Base-by-base conservation (phyloP, 92 coral and sea anemone genomes). In the Micromussa lordhowensis region DNA sequence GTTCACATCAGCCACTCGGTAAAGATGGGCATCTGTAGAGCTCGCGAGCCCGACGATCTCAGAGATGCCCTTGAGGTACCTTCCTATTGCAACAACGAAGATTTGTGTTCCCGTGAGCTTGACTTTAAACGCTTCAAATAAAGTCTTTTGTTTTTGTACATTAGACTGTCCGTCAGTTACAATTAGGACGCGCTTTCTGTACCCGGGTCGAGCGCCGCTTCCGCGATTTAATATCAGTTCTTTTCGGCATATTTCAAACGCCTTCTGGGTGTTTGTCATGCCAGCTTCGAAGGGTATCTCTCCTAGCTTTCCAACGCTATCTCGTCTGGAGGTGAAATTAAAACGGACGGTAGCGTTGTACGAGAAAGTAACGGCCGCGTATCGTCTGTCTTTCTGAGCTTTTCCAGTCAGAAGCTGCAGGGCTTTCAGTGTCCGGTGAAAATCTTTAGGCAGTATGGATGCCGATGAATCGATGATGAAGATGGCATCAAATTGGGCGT, bases 151-250 rank as follows among this genome's bases (percentile, higher is more conserved):
- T 81, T 89, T 85, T 17, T 93, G 34, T 18, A 91, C 82, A 26
- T 96, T 96, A 2, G 99, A 96, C 82, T 96, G 99, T 55, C 98
- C 99, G 64, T 96, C 99, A 0, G 99, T 96, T 72, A 95, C 88
- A 15, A 96, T 86, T 15, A 96, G 91, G 6, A 93, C 82, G 4
- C 97, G 82, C 80, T 95, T 96, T 82, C 87, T 91, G 44, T 87
- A 86, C 1, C 86, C 79, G 10, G 93, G 58, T 64, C 98, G 93
- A n/a, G 79, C 73, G 29, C 98, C 98, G 16, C 77, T 21, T 28
- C 80, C 78, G 64, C 40, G 79, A 2, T 85, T 91, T 8, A 84
- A 79, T 29, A 85, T 89, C 13, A 94, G 84, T 22, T 89, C 76
- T 4, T 38, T 48, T 9, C 91, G 95, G 78, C 96, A 94, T 24